phyloP scores from a whole-genome alignment of 2,888 invertebrate species.

The Drosophila suboccidentalis region DNA sequence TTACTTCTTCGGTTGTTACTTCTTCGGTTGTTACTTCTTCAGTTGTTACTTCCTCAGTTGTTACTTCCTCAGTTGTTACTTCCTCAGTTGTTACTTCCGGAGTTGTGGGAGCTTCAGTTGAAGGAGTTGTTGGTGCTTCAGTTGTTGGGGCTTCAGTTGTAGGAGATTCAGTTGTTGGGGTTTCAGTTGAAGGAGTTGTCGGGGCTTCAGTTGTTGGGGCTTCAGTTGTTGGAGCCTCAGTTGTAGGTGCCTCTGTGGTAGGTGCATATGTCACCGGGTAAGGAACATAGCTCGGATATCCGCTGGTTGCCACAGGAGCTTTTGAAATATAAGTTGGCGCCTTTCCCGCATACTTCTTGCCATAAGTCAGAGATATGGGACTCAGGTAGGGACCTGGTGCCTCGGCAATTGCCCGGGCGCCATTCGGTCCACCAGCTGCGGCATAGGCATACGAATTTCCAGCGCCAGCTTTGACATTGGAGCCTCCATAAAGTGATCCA shows the following conservation, averaged over 20 bases:
- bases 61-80: background rate
- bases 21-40: background rate
- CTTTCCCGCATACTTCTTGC: constrained; percentile 3
- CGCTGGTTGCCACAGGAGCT: background rate
- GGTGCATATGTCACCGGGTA: background rate
- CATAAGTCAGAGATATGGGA: background rate
- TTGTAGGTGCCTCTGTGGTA: background rate
- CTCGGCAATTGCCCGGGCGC: constrained; percentile 20
- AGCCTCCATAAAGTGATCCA: background rate
- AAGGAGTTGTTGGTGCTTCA: background rate
- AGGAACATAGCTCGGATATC: background rate
- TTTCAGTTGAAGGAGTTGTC: background rate
- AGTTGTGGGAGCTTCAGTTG: background rate
- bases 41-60: background rate
- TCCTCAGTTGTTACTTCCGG: background rate
- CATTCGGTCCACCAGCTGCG: constrained; percentile 26
- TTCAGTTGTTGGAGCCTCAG: background rate
- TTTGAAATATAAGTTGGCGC: background rate
- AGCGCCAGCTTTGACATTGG: background rate
- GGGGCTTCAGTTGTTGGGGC: background rate
- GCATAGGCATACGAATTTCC: constrained; percentile 38
- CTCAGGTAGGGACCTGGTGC: constrained; percentile 17
- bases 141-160: background rate
- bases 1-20: background rate
- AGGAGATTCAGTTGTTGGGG: background rate